Percentiles rank a stretch among this genome's conserved stretches.
phyloP scores from a whole-genome alignment of 1,140 invertebrate species.

The Drosophila murphyi region DNA sequence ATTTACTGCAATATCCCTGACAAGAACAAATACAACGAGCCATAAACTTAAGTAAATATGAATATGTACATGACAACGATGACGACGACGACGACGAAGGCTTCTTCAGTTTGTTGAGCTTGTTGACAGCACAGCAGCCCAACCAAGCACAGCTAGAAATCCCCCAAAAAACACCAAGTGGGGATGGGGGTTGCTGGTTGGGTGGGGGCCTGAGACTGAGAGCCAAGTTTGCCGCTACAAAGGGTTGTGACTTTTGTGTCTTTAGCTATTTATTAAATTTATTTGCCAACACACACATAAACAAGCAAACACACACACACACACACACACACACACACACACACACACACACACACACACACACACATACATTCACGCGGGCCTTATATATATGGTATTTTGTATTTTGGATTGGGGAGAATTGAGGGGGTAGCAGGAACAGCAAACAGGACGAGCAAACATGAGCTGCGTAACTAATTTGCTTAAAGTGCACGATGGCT shows the following conservation, averaged over 20 bases:
- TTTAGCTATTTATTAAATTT: slow-evolving; percentile 83
- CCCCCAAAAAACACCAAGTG: slow-evolving; percentile 3
- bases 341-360: slow-evolving; percentile 41
- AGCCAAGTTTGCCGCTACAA: slow-evolving; percentile 38
- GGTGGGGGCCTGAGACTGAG: neutral
- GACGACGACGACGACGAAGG: slow-evolving; percentile 19
- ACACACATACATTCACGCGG: no score
- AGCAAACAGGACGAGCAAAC: slow-evolving; percentile 56
- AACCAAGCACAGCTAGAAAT: slow-evolving; percentile 4
- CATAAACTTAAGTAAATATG: slow-evolving; percentile 81
- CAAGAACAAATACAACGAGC: slow-evolving; percentile 47
- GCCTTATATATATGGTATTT: neutral
- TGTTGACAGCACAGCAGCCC: slow-evolving; percentile 40
- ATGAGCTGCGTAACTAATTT: slow-evolving; percentile 83
- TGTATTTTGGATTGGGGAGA: neutral
- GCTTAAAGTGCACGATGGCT: slow-evolving; percentile 77
- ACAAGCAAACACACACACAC: slow-evolving; percentile 17
- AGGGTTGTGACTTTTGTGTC: slow-evolving; percentile 79
- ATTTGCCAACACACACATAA: slow-evolving; percentile 64
- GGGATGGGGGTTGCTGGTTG: neutral
- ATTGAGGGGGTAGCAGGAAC: slow-evolving; percentile 9
- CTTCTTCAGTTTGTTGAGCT: slow-evolving; percentile 25
- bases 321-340: slow-evolving; percentile 44
- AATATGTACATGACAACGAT: slow-evolving; percentile 50
- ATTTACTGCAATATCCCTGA: slow-evolving; percentile 42